Evolutionary conservation across 2,113 vertebrate genomes (phyloP).

Genomic region (Psilopogon haemacephalus): DNA sequence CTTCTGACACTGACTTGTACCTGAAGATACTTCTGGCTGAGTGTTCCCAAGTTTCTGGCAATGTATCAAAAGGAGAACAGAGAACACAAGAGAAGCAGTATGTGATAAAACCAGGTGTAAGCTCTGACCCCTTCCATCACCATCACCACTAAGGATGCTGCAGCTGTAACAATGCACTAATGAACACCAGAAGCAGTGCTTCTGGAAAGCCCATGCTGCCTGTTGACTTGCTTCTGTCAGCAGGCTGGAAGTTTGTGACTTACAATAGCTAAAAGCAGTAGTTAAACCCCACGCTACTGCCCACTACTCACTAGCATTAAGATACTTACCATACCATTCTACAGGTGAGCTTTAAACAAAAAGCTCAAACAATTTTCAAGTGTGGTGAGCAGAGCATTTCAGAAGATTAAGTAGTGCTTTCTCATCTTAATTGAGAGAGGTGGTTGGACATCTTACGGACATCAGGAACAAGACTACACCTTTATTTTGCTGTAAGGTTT

Average conservation of each 20-base stretch:
- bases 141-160: neutral
- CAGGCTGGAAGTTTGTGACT: neutral
- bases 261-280: neutral
- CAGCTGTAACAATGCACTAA: fast-evolving
- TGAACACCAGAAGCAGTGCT: neutral
- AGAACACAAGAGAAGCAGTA: fast-evolving
- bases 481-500: neutral
- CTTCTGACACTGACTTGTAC: neutral
- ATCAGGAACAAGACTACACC: constrained; percentile 23
- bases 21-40: fast-evolving
- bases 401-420: neutral
- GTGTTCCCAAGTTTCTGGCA: neutral
- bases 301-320: neutral
- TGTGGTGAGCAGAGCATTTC: neutral
- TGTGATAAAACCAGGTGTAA: neutral
- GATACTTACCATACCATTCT: constrained; percentile 41
- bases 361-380: neutral
- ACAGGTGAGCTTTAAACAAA: neutral
- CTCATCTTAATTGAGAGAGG: constrained; percentile 5
- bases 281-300: neutral
- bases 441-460: neutral
- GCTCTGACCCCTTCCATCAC: neutral
- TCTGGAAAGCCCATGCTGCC: neutral
- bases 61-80: neutral
- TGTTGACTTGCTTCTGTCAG: neutral